These are phyloP conservation scores for Entelurus aequoreus DNA, from an alignment of 2,113 vertebrate species.

Conservation along the genomic window DNA sequence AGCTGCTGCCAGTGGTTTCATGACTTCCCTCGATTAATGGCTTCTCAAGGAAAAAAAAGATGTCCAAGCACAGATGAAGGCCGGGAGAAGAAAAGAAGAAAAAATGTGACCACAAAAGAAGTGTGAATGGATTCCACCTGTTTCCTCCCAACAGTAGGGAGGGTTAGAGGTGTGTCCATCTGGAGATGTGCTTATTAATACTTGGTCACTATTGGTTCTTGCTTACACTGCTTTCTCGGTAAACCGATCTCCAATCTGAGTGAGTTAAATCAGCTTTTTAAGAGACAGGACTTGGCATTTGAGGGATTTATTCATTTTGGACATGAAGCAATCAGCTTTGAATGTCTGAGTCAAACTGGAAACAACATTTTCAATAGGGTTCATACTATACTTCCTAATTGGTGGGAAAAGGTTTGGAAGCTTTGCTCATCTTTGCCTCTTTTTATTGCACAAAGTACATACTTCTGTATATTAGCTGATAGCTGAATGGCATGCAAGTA, in stretches of 20 bases:
- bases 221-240: slow-evolving; percentile 79
- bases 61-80: slow-evolving; percentile 17
- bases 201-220: slow-evolving; percentile 43
- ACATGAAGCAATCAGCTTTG: slow-evolving; percentile 26
- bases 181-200: slow-evolving; percentile 66
- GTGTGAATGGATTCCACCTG: slow-evolving; percentile 41
- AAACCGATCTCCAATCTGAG: slow-evolving; percentile 15
- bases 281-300: slow-evolving; percentile 18
- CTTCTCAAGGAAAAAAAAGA: slow-evolving; percentile 47
- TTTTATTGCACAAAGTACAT: slow-evolving; percentile 75
- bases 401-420: slow-evolving; percentile 58
- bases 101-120: slow-evolving; percentile 37
- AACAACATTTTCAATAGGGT: slow-evolving; percentile 78
- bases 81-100: slow-evolving; percentile 40
- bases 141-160: slow-evolving; percentile 42
- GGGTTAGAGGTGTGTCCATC: slow-evolving; percentile 65
- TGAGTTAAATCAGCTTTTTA: slow-evolving; percentile 35
- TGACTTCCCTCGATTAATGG: slow-evolving; percentile 50
- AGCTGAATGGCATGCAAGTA: slow-evolving; percentile 40
- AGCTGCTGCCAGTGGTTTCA: slow-evolving; percentile 48
- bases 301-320: slow-evolving; percentile 32
- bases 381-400: slow-evolving; percentile 75
- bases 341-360: slow-evolving; percentile 59
- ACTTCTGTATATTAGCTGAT: slow-evolving; percentile 36
- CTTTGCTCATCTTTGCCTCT: slow-evolving; percentile 72